Percentiles rank a stretch among this genome's conserved stretches.
Evolutionary conservation across 2,888 invertebrate species (phyloP).

Genomic region (Elysia crispata): DNA sequence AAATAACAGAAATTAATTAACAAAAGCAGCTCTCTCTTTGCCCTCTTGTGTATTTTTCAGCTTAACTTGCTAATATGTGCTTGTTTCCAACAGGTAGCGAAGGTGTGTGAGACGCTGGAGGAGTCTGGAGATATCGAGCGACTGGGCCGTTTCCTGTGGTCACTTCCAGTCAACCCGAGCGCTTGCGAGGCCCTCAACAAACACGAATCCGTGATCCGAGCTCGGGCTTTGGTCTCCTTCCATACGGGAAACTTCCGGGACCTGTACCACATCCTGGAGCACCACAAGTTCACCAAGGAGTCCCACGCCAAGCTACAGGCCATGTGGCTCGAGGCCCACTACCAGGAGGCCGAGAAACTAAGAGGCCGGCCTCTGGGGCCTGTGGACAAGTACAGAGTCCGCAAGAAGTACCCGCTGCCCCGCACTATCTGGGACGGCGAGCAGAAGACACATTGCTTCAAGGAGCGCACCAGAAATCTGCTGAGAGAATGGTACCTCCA

Average conservation of each 20-base stretch:
- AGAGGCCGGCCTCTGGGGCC: slow-evolving; percentile 93
- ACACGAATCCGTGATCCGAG: slow-evolving; percentile 91
- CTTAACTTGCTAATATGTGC: too few relatives aligned
- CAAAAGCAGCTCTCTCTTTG: too few relatives aligned
- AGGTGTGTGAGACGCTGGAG: slow-evolving; percentile 77
- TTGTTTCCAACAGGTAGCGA: slow-evolving; percentile 72
- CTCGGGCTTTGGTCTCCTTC: slow-evolving; percentile 91
- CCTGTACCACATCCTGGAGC: slow-evolving; percentile 91
- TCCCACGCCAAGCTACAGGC: slow-evolving; percentile 91
- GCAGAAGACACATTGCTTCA: slow-evolving; percentile 97
- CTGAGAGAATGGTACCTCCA: slow-evolving; percentile 94
- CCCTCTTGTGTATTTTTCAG: too few relatives aligned
- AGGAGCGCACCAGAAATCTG: slow-evolving; percentile 93
- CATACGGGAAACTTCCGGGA: slow-evolving; percentile 93
- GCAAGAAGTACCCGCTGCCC: slow-evolving; percentile 95
- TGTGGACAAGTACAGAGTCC: slow-evolving; percentile 93
- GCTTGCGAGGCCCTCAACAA: slow-evolving; percentile 87
- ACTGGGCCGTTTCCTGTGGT: slow-evolving; percentile 92
- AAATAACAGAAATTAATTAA: too few relatives aligned
- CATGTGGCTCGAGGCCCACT: slow-evolving; percentile 96
- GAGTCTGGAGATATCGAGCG: slow-evolving; percentile 80
- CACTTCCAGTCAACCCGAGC: slow-evolving; percentile 90
- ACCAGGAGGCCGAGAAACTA: slow-evolving; percentile 93
- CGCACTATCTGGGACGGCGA: slow-evolving; percentile 97
- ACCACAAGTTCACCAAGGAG: slow-evolving; percentile 92